Evolutionary conservation across 2,888 invertebrate genomes (phyloP).

Genomic region (Nemoura dubitans): DNA sequence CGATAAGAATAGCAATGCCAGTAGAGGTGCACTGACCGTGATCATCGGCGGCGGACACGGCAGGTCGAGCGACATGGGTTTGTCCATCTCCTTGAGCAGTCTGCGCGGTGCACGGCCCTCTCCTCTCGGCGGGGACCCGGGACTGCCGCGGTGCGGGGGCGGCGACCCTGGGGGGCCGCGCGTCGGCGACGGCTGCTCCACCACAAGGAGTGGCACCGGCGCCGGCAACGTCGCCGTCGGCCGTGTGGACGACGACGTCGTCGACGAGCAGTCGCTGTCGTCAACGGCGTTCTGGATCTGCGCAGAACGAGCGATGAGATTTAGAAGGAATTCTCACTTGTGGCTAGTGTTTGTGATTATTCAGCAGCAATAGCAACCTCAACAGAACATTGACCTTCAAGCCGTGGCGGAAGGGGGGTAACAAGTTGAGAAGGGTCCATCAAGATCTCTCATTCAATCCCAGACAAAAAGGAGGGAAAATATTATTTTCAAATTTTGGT

Average conservation of each 20-base stretch:
- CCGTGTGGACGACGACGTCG: constrained; percentile 51
- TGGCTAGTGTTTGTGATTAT: no score
- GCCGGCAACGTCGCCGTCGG: constrained; percentile 58
- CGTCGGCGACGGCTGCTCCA: constrained; percentile 76
- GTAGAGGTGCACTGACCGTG: constrained; percentile 46
- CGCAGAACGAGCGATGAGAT: neutral
- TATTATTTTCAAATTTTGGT: no score
- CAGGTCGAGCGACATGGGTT: constrained; percentile 68
- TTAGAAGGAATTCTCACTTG: neutral
- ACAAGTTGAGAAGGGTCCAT: no score
- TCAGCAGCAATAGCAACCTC: no score
- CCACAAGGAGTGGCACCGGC: constrained; percentile 64
- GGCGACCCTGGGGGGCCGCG: constrained; percentile 68
- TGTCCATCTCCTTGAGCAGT: constrained; percentile 71
- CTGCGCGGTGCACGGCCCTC: constrained; percentile 56
- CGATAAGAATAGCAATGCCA: no score
- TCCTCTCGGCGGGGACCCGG: constrained; percentile 53
- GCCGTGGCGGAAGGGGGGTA: no score
- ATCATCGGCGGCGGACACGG: constrained; percentile 63
- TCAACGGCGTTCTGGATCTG: constrained; percentile 33
- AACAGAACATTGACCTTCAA: no score
- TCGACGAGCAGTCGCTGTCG: constrained; percentile 43
- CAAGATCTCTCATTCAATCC: no score
- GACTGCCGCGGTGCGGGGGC: constrained; percentile 63
- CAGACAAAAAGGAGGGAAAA: no score